Conservation (phyloP, 2,888 invertebrate species). For the Hydropsyche betteni region DNA sequence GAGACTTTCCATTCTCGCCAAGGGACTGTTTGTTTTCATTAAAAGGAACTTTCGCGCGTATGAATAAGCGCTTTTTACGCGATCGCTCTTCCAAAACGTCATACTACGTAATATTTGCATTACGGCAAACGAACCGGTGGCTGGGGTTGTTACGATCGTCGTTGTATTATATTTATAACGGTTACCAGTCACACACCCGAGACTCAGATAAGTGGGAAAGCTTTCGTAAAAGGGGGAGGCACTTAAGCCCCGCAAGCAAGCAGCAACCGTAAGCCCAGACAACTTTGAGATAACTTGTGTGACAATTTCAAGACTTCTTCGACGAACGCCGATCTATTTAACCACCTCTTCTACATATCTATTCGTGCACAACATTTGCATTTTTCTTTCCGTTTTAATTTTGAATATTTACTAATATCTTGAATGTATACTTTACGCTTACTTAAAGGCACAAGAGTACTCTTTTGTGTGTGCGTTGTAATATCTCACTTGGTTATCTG, state of each 20-base stretch:
- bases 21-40: conserved; percentile 51
- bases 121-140: background rate
- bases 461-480: no score
- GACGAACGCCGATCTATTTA: conserved; percentile 47
- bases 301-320: conserved; percentile 52
- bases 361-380: conserved; percentile 2
- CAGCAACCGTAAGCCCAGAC: conserved; percentile 50
- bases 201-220: conserved; percentile 49
- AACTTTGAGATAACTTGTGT: conserved; percentile 52
- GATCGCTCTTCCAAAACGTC: background rate
- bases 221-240: conserved; percentile 47
- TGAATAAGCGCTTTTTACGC: conserved; percentile 13
- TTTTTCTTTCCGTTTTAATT: no score
- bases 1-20: conserved; percentile 48
- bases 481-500: conserved; percentile 6
- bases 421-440: no score
- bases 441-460: no score
- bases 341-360: conserved; percentile 30
- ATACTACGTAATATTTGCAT: background rate
- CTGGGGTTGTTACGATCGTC: background rate
- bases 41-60: conserved; percentile 31
- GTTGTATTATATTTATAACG: conserved; percentile 44
- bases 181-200: conserved; percentile 41
- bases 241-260: conserved; percentile 50
- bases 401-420: no score